Evolutionary conservation across 2,888 invertebrate genomes (phyloP).

Genomic region (Alloplasta piceator): DNA sequence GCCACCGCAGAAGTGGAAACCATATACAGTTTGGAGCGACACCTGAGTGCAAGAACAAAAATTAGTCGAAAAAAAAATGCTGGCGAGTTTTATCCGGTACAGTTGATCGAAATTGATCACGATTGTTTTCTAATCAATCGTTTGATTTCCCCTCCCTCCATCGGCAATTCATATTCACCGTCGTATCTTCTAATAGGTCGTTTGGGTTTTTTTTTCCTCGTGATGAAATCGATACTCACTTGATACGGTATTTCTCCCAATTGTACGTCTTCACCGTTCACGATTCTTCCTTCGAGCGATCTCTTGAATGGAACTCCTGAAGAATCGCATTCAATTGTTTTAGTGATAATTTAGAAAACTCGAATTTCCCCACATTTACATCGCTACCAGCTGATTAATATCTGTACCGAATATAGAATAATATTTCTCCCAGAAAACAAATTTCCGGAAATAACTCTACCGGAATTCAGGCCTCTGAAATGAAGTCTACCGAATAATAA

Average conservation of each 20-base stretch:
- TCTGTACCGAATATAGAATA: neutral
- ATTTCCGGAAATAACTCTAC: neutral
- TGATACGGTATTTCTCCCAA: slow-evolving; percentile 77
- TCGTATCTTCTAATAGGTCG: neutral
- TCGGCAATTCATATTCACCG: neutral
- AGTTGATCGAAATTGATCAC: neutral
- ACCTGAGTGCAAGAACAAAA: slow-evolving; percentile 59
- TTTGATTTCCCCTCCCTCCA: neutral
- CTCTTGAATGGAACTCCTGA: slow-evolving; percentile 46
- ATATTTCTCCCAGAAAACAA: neutral
- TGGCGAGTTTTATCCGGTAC: slow-evolving; percentile 9
- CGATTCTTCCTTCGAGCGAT: slow-evolving; percentile 43
- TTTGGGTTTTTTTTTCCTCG: slow-evolving; percentile 19
- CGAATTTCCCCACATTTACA: too few species aligned
- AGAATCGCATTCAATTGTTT: neutral
- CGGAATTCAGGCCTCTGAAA: neutral
- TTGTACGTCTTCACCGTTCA: slow-evolving; percentile 70
- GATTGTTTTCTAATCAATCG: neutral
- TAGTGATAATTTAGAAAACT: too few species aligned
- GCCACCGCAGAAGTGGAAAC: slow-evolving; percentile 73
- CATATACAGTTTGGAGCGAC: slow-evolving; percentile 64
- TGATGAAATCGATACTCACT: slow-evolving; percentile 63
- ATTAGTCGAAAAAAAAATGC: neutral
- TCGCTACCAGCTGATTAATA: too few species aligned
- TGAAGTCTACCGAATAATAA: slow-evolving; percentile 7